A percentile compares a stretch with the other conserved stretches of the same genome.
Evolutionary conservation across 2,888 invertebrate genomes (phyloP).

Genomic region (Archaeoteleia sp.): DNA sequence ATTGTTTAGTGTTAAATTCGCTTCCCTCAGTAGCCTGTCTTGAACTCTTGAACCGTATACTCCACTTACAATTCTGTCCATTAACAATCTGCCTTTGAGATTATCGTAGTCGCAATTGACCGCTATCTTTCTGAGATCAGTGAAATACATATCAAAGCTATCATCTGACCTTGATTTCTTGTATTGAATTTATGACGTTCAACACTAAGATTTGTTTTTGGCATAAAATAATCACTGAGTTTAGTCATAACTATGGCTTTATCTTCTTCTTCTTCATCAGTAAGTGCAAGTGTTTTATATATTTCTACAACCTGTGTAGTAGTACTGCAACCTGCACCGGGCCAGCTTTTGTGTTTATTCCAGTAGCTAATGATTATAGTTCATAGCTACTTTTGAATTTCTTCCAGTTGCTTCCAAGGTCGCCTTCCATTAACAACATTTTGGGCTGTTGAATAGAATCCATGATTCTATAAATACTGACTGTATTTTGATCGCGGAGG

Average conservation of each 20-base stretch:
- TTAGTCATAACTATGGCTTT: slow-evolving; percentile 8
- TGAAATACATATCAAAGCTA: no score
- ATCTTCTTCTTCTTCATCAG: slow-evolving; percentile 8
- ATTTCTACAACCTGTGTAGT: slow-evolving; percentile 23
- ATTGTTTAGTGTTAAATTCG: slow-evolving; percentile 37
- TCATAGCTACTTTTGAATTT: no score
- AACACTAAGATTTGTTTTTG: slow-evolving; percentile 16
- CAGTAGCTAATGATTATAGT: no score
- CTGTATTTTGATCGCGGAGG: no score
- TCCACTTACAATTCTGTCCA: slow-evolving; percentile 52
- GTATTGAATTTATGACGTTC: slow-evolving; percentile 47
- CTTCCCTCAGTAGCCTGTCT: slow-evolving; percentile 43
- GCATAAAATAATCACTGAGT: slow-evolving; percentile 9
- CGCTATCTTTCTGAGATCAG: no score
- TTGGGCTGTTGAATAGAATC: no score
- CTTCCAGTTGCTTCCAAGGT: no score
- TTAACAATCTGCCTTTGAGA: slow-evolving; percentile 52
- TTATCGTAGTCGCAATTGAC: slow-evolving; percentile 50
- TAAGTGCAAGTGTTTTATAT: slow-evolving; percentile 21
- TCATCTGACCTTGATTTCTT: slow-evolving; percentile 13
- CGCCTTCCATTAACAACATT: no score
- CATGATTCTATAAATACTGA: no score
- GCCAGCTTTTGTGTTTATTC: no score
- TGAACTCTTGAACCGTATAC: slow-evolving; percentile 16
- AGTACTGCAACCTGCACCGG: no score